Evolutionary conservation across 2,797 vertebrate species (phyloP), one percentile per base, ranked within the genome.

Genomic region (Xyrichtys novacula): DNA sequence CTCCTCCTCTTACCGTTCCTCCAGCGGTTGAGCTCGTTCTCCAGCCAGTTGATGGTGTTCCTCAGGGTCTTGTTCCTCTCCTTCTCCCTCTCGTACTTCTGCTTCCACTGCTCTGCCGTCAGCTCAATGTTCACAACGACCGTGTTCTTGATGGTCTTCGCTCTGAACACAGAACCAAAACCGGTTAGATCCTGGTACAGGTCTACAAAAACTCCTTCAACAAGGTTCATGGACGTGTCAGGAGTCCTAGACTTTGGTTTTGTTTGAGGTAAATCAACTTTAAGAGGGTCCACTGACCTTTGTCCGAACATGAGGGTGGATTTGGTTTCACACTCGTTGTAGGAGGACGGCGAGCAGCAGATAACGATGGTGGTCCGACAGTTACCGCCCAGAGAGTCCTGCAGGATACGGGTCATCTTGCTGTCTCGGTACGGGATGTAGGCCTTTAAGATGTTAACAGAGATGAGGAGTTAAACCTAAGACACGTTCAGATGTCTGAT

Each of bases 341-440:
- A 98, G 28, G 96, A 96, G 29, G 97, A 99, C 1, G 97, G 98
- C 43, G 97, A 99, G 85, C 95, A 96, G 90, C 98, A 99, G 92
- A 98, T 98, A 65, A 99, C 95, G 49, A 99, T 99, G 75, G 97
- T 99, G 65, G 97, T 99, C 92, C 97, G 96, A 90, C 98, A 99
- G 85, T 99, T 99, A 25, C 97, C 98, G 14, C 97, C 98, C 80
- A 99, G 84, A 0, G 97, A 99, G 89, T 99, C 98, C 92, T 99
- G 97, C 84, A 99, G 95, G 85, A 99, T 98, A 90, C 98, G 95
- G 34, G 97, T 99, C 98, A 99, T 99, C 94, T 99, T 99, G 91
- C 98, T 98, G 92, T 99, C 98, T 91, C 98, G 93, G 91, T 99
- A 98, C 1, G 98, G 97, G 92, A 99, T 95, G 44, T 99, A 99